Percentiles rank a stretch among this genome's conserved stretches.
Evolutionary conservation across 2,797 vertebrate genomes (phyloP).

Genomic region (Poeciliopsis paucimaculata): DNA sequence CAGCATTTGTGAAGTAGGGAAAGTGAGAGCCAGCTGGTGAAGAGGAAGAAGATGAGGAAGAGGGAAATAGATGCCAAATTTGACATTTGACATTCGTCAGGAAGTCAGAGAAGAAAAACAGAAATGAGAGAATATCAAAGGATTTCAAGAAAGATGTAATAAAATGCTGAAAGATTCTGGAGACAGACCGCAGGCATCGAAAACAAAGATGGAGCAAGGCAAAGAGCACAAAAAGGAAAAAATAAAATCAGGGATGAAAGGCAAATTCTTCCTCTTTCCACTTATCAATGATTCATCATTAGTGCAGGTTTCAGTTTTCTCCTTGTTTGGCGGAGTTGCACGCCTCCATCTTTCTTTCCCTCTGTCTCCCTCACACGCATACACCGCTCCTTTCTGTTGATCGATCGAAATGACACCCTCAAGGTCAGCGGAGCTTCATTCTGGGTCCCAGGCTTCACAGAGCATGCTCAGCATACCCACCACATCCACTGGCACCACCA

Average conservation of each 20-base stretch:
- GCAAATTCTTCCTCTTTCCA: slow-evolving; percentile 61
- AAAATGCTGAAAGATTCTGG: not conserved
- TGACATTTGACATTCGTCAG: slow-evolving; percentile 63
- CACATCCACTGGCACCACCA: slow-evolving; percentile 22
- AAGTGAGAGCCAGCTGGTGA: slow-evolving; percentile 20
- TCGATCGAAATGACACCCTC: slow-evolving; percentile 86
- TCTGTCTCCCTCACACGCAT: slow-evolving; percentile 27
- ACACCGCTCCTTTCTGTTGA: slow-evolving; percentile 50
- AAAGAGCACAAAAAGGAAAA: slow-evolving; percentile 8
- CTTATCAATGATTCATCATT: slow-evolving; percentile 95
- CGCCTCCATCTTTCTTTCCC: slow-evolving; percentile 45
- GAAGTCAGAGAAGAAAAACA: slow-evolving; percentile 18
- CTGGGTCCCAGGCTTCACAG: slow-evolving; percentile 42
- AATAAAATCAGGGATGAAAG: slow-evolving; percentile 31
- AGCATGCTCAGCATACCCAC: slow-evolving; percentile 58
- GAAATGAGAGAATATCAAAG: not conserved
- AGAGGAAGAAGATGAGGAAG: slow-evolving; percentile 8
- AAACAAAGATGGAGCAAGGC: slow-evolving; percentile 1
- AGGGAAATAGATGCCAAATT: slow-evolving; percentile 39
- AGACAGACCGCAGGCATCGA: not conserved
- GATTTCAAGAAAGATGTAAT: not conserved
- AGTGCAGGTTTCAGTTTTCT: slow-evolving; percentile 87
- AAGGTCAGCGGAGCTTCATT: slow-evolving; percentile 87
- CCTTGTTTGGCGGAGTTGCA: slow-evolving; percentile 78
- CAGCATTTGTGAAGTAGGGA: slow-evolving; percentile 34